These are phyloP conservation scores for Synergus laeviventris DNA, from an alignment of 2,888 invertebrate genomes.

Conservation along the genomic window DNA sequence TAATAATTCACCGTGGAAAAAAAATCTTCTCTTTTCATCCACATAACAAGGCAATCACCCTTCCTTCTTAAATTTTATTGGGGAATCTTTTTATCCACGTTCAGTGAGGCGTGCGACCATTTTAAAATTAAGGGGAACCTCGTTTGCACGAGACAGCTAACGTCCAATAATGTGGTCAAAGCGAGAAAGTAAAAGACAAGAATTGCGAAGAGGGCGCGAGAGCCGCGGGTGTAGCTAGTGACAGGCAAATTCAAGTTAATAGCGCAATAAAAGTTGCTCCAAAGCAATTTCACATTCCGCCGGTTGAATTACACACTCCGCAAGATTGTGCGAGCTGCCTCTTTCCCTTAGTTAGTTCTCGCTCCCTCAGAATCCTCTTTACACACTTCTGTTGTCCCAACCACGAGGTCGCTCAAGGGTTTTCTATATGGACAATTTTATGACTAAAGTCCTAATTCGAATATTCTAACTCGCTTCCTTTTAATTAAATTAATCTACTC, in stretches of 20 bases:
- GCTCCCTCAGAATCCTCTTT: slow-evolving; percentile 29
- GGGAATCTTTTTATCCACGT: slow-evolving; percentile 16
- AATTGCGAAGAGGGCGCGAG: slow-evolving; percentile 25
- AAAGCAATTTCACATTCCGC: slow-evolving; percentile 63
- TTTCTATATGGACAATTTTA: background rate
- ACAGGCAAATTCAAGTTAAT: slow-evolving; percentile 55
- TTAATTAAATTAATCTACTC: background rate
- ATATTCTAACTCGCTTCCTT: background rate
- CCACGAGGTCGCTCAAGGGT: slow-evolving; percentile 26
- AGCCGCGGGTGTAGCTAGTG: slow-evolving; percentile 34
- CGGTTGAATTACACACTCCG: slow-evolving; percentile 61
- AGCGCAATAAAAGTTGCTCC: slow-evolving; percentile 55
- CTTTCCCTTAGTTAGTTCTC: slow-evolving; percentile 47
- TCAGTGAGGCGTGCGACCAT: slow-evolving; percentile 25
- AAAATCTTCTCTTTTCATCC: slow-evolving; percentile 1
- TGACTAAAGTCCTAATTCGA: background rate
- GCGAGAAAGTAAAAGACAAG: slow-evolving; percentile 25
- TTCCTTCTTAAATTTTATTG: slow-evolving; percentile 25
- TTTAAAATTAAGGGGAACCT: slow-evolving; percentile 36
- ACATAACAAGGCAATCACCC: background rate
- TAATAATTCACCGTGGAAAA: slow-evolving; percentile 21
- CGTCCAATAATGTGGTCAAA: slow-evolving; percentile 39
- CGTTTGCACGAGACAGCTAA: slow-evolving; percentile 17
- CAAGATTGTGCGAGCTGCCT: slow-evolving; percentile 60
- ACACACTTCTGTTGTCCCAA: slow-evolving; percentile 45